Percentiles rank a stretch among this genome's conserved stretches.
phyloP scores from a whole-genome alignment of 2,797 vertebrate species.

The Moxostoma hubbsi region DNA sequence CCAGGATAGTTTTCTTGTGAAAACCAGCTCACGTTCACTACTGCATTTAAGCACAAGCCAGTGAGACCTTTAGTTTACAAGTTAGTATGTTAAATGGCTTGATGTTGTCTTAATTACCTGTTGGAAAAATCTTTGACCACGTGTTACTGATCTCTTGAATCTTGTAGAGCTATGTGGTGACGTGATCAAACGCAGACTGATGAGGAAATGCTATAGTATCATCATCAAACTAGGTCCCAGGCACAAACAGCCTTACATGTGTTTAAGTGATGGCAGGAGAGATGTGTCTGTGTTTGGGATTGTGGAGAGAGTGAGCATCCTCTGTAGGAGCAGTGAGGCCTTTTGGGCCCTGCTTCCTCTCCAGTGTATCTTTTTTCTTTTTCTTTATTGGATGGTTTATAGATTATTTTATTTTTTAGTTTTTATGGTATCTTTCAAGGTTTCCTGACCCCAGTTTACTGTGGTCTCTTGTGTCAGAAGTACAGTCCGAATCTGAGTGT shows the following conservation, averaged over 20 bases:
- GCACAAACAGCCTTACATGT: constrained; percentile 22
- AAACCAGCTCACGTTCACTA: constrained; percentile 22
- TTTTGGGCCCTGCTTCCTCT: constrained; percentile 70
- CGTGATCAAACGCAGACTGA: neutral
- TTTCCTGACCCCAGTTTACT: neutral
- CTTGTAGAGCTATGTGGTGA: neutral
- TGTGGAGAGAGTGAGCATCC: constrained; percentile 30
- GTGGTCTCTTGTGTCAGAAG: constrained; percentile 9
- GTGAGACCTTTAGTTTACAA: constrained; percentile 31
- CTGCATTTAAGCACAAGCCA: constrained; percentile 37
- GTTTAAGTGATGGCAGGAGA: constrained; percentile 12
- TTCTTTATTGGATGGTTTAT: constrained; percentile 36
- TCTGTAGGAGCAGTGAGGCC: constrained; percentile 55
- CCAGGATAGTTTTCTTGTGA: neutral
- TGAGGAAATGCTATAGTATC: constrained; percentile 1
- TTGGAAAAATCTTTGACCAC: constrained; percentile 6
- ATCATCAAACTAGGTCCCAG: constrained; percentile 17
- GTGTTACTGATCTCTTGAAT: constrained; percentile 2
- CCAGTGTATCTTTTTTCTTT: constrained; percentile 54
- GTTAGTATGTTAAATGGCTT: constrained; percentile 9
- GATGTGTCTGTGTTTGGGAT: constrained; percentile 14
- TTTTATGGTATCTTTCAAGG: constrained; percentile 50
- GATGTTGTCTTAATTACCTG: constrained; percentile 27
- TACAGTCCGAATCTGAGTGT: constrained; percentile 16
- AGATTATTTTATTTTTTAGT: constrained; percentile 35